Conservation (phyloP, 2,797 vertebrate species). For the Eospalax fontanierii region DNA sequence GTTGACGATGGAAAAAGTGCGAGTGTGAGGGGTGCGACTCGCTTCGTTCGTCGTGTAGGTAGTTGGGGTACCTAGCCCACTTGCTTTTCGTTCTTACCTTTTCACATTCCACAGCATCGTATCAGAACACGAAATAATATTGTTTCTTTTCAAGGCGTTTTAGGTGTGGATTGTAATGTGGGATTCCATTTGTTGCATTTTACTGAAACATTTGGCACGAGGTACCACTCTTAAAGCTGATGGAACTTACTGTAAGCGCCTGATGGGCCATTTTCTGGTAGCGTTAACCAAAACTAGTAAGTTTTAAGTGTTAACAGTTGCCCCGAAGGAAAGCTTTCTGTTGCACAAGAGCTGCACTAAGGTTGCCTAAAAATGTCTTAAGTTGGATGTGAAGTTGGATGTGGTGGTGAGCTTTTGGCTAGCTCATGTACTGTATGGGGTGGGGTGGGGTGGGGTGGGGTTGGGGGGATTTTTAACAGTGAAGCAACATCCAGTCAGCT, state of each 20-base stretch:
- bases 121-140: not conserved
- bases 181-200: slow-evolving; percentile 55
- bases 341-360: slow-evolving; percentile 32
- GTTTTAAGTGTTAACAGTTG: slow-evolving; percentile 28
- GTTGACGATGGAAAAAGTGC: slow-evolving; percentile 71
- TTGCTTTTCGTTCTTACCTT: slow-evolving; percentile 41
- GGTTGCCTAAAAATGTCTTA: slow-evolving; percentile 50
- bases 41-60: slow-evolving; percentile 27
- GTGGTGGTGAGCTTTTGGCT: slow-evolving; percentile 47
- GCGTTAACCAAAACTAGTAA: slow-evolving; percentile 38
- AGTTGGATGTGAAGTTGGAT: slow-evolving; percentile 37
- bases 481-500: not conserved
- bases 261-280: slow-evolving; percentile 32
- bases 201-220: slow-evolving; percentile 34
- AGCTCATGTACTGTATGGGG: slow-evolving; percentile 11
- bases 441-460: too few species aligned
- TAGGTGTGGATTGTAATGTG: slow-evolving; percentile 1
- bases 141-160: slow-evolving; percentile 24
- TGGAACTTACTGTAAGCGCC: slow-evolving; percentile 33
- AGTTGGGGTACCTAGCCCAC: slow-evolving; percentile 40
- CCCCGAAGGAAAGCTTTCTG: slow-evolving; percentile 44
- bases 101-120: not conserved
- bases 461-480: slow-evolving; percentile 21
- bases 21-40: slow-evolving; percentile 33
- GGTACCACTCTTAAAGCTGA: slow-evolving; percentile 52